These are phyloP conservation scores for Monarcha castaneiventris DNA, from an alignment of 2,113 vertebrate genomes.

Conservation along the genomic window DNA sequence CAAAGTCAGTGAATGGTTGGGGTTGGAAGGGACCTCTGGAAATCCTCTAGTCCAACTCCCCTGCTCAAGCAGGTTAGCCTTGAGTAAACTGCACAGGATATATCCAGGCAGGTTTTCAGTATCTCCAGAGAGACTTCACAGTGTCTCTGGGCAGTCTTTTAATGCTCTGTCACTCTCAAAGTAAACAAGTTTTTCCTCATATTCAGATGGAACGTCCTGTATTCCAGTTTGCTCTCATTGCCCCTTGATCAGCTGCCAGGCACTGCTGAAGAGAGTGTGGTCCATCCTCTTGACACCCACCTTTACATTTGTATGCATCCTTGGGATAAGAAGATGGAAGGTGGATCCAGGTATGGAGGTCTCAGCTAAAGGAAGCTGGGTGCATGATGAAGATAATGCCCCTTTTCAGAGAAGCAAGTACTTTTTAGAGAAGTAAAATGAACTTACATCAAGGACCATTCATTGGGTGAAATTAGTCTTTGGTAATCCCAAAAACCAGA, in stretches of 20 bases:
- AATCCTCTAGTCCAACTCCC: neutral
- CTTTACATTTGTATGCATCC: neutral
- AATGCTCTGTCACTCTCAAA: neutral
- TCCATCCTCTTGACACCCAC: neutral
- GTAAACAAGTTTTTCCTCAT: neutral
- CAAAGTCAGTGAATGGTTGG: neutral
- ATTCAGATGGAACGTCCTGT: neutral
- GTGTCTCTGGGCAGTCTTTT: neutral
- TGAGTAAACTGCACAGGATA: neutral
- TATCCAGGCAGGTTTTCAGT: neutral
- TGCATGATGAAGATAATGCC: neutral
- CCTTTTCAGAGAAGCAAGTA: neutral
- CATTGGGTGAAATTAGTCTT: neutral
- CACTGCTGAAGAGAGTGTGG: neutral
- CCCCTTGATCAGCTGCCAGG: rapidly evolving
- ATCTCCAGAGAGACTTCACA: neutral
- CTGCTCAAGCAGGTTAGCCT: neutral
- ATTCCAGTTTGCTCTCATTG: neutral
- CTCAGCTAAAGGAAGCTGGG: neutral
- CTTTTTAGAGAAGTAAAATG: neutral
- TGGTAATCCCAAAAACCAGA: neutral
- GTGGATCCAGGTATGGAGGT: neutral
- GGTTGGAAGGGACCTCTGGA: neutral
- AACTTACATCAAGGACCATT: neutral
- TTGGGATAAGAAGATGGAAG: neutral